Evolutionary conservation across 2,797 vertebrate species (phyloP).

Genomic region (Acrossocheilus fasciatus): DNA sequence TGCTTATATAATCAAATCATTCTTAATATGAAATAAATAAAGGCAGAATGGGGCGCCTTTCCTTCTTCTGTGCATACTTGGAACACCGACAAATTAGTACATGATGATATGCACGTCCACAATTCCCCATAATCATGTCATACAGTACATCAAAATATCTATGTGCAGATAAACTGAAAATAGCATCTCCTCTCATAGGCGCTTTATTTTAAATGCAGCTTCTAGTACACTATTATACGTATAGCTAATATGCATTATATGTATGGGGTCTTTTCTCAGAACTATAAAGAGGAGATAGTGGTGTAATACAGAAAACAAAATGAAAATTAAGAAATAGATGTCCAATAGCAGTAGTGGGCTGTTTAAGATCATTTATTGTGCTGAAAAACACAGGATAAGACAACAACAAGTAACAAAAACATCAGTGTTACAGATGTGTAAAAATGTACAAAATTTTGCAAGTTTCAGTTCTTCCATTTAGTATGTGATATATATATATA

Average conservation of each 20-base stretch:
- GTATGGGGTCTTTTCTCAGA: too few species aligned
- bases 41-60: not conserved
- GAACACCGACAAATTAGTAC: not conserved
- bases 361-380: constrained; percentile 74
- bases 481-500: constrained; percentile 18
- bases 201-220: not conserved
- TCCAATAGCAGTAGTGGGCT: constrained; percentile 59
- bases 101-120: not conserved
- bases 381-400: constrained; percentile 69
- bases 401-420: constrained; percentile 63
- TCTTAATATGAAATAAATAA: not conserved
- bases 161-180: not conserved
- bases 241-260: not conserved
- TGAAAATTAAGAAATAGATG: not conserved
- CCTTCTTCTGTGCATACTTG: not conserved
- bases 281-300: not conserved
- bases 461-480: constrained; percentile 35
- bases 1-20: not conserved
- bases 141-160: not conserved
- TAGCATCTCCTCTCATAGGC: too few species aligned
- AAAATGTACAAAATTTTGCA: constrained; percentile 68
- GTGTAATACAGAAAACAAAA: not conserved
- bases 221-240: not conserved
- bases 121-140: not conserved
- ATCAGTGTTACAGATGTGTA: constrained; percentile 69